Evolutionary conservation across 2,888 invertebrate species (phyloP).

Genomic region (Drosophila melanosoma): DNA sequence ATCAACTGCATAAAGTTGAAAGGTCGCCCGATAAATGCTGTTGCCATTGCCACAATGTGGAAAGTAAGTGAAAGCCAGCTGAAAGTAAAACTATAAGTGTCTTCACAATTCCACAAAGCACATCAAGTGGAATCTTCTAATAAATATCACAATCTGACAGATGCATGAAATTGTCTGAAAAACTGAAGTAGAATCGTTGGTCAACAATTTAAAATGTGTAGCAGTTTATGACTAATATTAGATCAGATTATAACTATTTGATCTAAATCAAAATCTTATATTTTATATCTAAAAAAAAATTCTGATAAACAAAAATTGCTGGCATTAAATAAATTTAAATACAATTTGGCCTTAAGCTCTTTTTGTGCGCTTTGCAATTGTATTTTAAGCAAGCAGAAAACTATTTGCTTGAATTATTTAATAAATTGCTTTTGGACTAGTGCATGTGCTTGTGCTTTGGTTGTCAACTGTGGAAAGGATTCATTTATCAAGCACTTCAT

Average conservation of each 20-base stretch:
- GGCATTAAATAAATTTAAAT: background rate
- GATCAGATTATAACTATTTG: too few relatives aligned
- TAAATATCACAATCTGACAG: background rate
- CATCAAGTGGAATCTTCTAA: background rate
- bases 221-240: background rate
- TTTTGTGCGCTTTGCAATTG: background rate
- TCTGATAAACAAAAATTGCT: background rate
- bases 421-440: conserved; percentile 16
- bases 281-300: too few relatives aligned
- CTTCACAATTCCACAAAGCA: conserved; percentile 1
- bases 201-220: background rate
- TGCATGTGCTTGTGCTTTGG: conserved; percentile 9
- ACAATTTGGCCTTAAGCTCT: background rate
- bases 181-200: background rate
- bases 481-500: conserved; percentile 57
- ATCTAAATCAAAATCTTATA: too few relatives aligned
- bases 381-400: conserved; percentile 18
- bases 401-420: conserved; percentile 27
- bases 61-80: conserved; percentile 5
- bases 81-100: background rate
- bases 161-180: background rate
- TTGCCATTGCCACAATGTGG: conserved; percentile 12
- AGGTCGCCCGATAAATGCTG: conserved; percentile 14
- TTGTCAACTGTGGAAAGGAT: conserved; percentile 43
- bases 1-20: conserved; percentile 25